Conservation (phyloP, 2,888 invertebrate species). For the Trisateles emortualis region DNA sequence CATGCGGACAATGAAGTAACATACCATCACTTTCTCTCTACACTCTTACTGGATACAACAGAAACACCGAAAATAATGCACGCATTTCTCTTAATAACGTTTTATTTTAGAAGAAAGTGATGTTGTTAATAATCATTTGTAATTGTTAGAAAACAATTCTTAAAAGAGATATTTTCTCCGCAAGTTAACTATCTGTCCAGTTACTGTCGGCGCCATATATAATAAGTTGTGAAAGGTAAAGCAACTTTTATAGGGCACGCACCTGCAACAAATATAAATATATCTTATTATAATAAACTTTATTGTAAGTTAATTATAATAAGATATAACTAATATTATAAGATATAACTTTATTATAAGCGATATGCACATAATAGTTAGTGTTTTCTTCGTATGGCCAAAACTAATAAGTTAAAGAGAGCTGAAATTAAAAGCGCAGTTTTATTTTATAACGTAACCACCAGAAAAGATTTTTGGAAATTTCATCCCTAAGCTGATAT, state of each 20-base stretch:
- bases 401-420: too few species aligned
- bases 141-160: not conserved
- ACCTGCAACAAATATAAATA: not conserved
- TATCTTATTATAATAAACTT: not conserved
- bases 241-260: not conserved
- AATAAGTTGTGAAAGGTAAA: conserved; percentile 1
- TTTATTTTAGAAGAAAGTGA: conserved; percentile 15
- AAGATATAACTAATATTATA: too few species aligned
- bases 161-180: not conserved
- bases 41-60: conserved; percentile 38
- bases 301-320: too few species aligned
- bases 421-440: too few species aligned
- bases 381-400: too few species aligned
- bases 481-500: too few species aligned
- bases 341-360: too few species aligned
- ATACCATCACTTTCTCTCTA: conserved; percentile 57
- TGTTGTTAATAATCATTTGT: not conserved
- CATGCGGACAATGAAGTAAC: conserved; percentile 64
- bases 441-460: too few species aligned
- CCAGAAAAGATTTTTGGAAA: too few species aligned
- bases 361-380: too few species aligned
- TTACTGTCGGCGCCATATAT: not conserved
- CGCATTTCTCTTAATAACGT: conserved; percentile 14
- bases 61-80: conserved; percentile 28
- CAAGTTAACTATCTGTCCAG: not conserved